Evolutionary conservation across 2,888 invertebrate genomes (phyloP).

Genomic region (Chymomyza procnemis): DNA sequence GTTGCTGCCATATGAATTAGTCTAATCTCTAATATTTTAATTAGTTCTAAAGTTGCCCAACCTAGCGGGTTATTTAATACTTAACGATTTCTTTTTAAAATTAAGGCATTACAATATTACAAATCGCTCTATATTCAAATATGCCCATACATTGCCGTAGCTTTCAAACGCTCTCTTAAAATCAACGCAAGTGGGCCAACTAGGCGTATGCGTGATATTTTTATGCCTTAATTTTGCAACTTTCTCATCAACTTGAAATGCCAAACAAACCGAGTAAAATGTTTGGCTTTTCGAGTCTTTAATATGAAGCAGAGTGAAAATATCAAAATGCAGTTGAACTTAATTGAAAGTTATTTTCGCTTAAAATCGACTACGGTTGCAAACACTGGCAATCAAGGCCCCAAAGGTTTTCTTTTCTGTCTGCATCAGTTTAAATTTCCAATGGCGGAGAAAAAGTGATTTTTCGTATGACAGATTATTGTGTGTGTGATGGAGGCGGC

Average conservation of each 20-base stretch:
- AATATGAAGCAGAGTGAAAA: neutral
- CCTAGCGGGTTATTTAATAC: too few relatives aligned
- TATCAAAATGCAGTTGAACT: conserved; percentile 3
- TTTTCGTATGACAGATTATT: conserved; percentile 8
- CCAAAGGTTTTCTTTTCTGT: neutral
- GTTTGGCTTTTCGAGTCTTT: neutral
- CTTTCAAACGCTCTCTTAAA: too few relatives aligned
- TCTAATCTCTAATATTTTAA: too few relatives aligned
- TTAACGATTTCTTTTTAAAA: too few relatives aligned
- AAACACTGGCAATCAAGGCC: neutral
- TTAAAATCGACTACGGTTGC: conserved; percentile 8
- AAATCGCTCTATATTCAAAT: too few relatives aligned
- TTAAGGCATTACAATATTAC: too few relatives aligned
- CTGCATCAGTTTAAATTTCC: neutral
- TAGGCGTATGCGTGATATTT: too few relatives aligned
- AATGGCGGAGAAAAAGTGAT: neutral
- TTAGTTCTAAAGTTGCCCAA: too few relatives aligned
- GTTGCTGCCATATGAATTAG: too few relatives aligned
- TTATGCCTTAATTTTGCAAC: too few relatives aligned
- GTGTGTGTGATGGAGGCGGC: neutral
- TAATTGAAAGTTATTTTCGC: conserved; percentile 15
- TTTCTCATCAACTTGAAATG: neutral
- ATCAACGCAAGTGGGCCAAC: too few relatives aligned
- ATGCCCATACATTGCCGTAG: too few relatives aligned
- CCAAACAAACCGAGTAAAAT: neutral